Base-by-base conservation (phyloP, 2,797 vertebrate species). In the Sebastes melanostomus region DNA sequence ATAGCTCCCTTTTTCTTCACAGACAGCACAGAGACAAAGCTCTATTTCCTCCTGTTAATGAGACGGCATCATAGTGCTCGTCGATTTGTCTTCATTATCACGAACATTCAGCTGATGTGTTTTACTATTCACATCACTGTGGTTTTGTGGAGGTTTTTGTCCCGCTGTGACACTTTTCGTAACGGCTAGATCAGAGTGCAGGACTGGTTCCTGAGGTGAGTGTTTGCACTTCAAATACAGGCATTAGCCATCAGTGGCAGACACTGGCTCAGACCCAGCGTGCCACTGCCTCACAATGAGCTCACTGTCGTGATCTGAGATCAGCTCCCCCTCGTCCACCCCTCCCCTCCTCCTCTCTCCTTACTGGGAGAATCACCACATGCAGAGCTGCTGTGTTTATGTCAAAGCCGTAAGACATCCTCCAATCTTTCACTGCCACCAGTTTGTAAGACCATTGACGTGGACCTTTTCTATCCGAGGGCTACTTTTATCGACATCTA, bases 211-310 rank as follows among this genome's bases (percentile, higher is more conserved):
- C 68, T 69, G 75, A 91, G 75, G 62, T 77, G 72, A 81, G 85
- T 80, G 71, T 88, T 87, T 82, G 66, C 75, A 81, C 87, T 89
- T 89, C 66, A 86, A 88, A 91, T 79, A 86, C 81, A 79, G 78
- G 75, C 83, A 84, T 89, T 89, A 82, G 83, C 78, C 78, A 66
- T 90, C 81, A 70, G 73, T 84, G 70, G 66, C 52, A 36, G 71
- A 75, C 72, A 69, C 85, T 90, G 87, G 84, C 83, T 61, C n/a
- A 27, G 63, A 56, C 79, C 88, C 91, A 91, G 90, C 6, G 6
- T 68, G 84, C 86, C 52, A 77, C 56, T 76, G 72, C 46, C 27
- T 91, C 83, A 93, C 93, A 94, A 93, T 94, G 87, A 91, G 86
- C 77, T 90, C 87, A 89, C 82, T 93, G 92, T 94, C 29, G 10